phyloP scores from a whole-genome alignment of 2,888 invertebrate species.

The Panopea generosa region DNA sequence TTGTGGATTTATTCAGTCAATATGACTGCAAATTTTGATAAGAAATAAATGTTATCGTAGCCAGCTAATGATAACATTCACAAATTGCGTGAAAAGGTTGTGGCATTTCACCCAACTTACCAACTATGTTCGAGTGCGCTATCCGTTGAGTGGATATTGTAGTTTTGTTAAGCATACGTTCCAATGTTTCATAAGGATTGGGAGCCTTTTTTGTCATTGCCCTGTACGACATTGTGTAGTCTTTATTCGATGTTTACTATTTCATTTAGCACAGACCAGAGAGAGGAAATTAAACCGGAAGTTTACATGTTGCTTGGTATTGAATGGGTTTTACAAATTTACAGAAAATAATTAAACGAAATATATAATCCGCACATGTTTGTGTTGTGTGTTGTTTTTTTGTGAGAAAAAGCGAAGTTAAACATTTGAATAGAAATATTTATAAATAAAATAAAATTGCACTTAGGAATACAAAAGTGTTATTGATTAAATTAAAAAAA shows the following conservation, averaged over 20 bases:
- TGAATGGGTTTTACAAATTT: constrained; percentile 13
- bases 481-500: too few relatives aligned
- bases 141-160: constrained; percentile 79
- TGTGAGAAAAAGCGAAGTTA: too few relatives aligned
- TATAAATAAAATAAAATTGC: too few relatives aligned
- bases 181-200: constrained; percentile 77
- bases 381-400: too few relatives aligned
- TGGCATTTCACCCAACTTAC: constrained; percentile 66
- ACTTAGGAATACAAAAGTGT: too few relatives aligned
- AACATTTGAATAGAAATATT: too few relatives aligned
- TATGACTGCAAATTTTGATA: background rate
- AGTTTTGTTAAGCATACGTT: constrained; percentile 81
- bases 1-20: background rate
- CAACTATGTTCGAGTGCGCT: constrained; percentile 78
- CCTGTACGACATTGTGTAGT: constrained; percentile 49
- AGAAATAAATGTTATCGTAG: constrained; percentile 18
- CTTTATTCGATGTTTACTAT: constrained; percentile 13
- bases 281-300: constrained; percentile 64
- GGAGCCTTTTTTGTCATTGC: constrained; percentile 59
- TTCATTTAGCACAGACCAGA: constrained; percentile 11
- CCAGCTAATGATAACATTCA: constrained; percentile 20
- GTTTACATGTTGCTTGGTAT: constrained; percentile 78
- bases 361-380: too few relatives aligned
- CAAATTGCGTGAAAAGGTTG: constrained; percentile 7
- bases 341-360: constrained; percentile 21